Evolutionary conservation across 2,113 vertebrate genomes (phyloP), one percentile per base, ranked within the genome.

Genomic region (Spilogale gracilis): DNA sequence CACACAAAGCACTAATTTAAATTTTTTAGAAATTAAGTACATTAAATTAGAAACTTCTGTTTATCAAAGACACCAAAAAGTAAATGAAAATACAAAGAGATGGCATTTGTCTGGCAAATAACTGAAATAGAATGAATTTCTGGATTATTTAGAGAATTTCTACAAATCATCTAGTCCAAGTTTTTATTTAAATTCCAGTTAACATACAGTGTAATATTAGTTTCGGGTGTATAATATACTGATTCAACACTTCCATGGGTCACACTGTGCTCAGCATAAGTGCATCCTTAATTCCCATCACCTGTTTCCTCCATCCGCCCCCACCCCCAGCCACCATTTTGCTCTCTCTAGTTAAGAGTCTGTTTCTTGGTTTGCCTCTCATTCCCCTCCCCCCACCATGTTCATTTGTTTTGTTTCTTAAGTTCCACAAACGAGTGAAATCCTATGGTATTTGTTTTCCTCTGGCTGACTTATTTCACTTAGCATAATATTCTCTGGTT

Each of bases 71-170:
- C 21, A 50, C 30, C 71, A 81, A 63, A 83, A 91, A 85, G 25
- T 95, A 95, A 84, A 91, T 79, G 50, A 93, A 93, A 48, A 86
- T 74, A 54, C 30, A 81, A 93, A 50, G 69, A 60, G 13, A 56
- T 95, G 9, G 43, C 8, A 69, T 96, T 95, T 93, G 20, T 32
- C 17, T 93, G 90, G 76, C 25, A 81, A 61, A 69, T 74, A 85
- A 74, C 58, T 83, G 65, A 95, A 87, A 21, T 61, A 93, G 25
- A 54, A 81, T 48, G 95, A 82, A 93, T 61, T 91, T 91, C 71
- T 89, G 71, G 58, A 32, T 48, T 45, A 21, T 45, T 56, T 27
- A 32, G 73, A 84, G 58, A 71, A 88, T 69, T 91, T 17, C 50
- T 61, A 27, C n/a, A 82, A 74, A 73, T 84, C 43, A 87, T 45